These are phyloP conservation scores for Pristionchus entomophagus DNA, from an alignment of 2,888 invertebrate genomes.

Conservation along the genomic window DNA sequence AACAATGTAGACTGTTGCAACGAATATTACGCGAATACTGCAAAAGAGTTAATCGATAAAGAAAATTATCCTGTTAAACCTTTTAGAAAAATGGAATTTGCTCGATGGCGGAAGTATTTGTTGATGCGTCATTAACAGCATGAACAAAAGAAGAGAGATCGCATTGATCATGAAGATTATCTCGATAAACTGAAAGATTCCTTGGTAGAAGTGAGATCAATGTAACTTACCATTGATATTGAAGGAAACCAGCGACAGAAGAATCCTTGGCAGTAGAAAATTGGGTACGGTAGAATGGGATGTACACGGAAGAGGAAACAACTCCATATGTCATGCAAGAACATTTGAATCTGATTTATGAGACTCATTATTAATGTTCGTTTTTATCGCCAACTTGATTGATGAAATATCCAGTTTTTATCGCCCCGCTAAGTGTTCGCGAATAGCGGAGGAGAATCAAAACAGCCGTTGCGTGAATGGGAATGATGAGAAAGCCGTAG, in stretches of 20 bases:
- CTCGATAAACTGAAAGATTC: not conserved
- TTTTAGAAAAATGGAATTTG: not conserved
- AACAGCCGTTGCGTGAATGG: not conserved
- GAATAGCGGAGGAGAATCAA: not conserved
- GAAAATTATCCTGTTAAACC: not conserved
- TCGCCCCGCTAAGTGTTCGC: not conserved
- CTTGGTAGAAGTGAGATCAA: too few relatives aligned
- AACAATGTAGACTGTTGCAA: not conserved
- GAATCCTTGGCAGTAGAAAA: not conserved
- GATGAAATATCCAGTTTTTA: not conserved
- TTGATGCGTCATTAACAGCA: not conserved
- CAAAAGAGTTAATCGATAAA: not conserved
- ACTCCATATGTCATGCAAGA: not conserved
- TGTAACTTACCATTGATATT: not conserved
- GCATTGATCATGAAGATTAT: slow-evolving; percentile 4
- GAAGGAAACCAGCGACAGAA: not conserved
- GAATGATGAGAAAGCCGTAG: not conserved
- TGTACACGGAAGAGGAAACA: not conserved
- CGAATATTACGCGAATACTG: not conserved
- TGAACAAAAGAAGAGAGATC: not conserved
- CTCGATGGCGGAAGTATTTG: not conserved
- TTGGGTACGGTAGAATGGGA: not conserved
- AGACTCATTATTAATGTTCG: too few relatives aligned
- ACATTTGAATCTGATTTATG: not conserved
- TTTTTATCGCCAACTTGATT: not conserved